Evolutionary conservation across 2,888 invertebrate genomes (phyloP).

Genomic region (Blastobasis adustella): DNA sequence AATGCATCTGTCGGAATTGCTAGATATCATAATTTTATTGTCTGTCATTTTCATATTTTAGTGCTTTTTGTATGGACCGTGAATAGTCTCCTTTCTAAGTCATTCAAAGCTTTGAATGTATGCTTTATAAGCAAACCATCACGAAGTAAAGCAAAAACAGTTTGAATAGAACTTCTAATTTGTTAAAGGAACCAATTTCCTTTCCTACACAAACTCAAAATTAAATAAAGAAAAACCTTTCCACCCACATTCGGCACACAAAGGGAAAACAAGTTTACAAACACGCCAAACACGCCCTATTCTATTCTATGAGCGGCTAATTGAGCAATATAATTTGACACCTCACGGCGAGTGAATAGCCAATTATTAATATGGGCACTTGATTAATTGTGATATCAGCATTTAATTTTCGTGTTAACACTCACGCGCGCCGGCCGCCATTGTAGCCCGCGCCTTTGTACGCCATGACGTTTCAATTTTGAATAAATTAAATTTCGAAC

Average conservation of each 20-base stretch:
- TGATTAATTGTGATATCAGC: conserved; percentile 76
- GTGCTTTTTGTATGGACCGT: too few species aligned
- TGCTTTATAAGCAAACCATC: too few species aligned
- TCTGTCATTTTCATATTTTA: too few species aligned
- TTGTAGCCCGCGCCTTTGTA: conserved; percentile 66
- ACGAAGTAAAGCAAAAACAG: too few species aligned
- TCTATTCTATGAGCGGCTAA: conserved; percentile 66
- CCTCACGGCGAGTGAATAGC: conserved; percentile 70
- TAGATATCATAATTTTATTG: too few species aligned
- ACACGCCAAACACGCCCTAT: conserved; percentile 57
- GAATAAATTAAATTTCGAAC: conserved; percentile 76
- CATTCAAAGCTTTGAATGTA: too few species aligned
- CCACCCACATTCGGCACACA: not conserved
- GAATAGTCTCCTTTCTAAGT: too few species aligned
- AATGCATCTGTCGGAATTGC: too few species aligned
- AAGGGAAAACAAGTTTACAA: conserved; percentile 22
- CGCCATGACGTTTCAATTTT: conserved; percentile 74
- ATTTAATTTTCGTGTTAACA: conserved; percentile 75
- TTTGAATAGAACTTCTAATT: too few species aligned
- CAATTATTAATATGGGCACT: conserved; percentile 73
- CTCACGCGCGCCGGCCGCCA: conserved; percentile 50
- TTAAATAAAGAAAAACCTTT: too few species aligned
- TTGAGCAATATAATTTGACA: conserved; percentile 75
- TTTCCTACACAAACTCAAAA: too few species aligned
- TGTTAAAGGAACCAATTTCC: too few species aligned